A percentile compares a stretch with the other conserved stretches of the same genome.
Conservation (phyloP, 2,113 vertebrate species). For the Gnathonemus echidnorhynchus region DNA sequence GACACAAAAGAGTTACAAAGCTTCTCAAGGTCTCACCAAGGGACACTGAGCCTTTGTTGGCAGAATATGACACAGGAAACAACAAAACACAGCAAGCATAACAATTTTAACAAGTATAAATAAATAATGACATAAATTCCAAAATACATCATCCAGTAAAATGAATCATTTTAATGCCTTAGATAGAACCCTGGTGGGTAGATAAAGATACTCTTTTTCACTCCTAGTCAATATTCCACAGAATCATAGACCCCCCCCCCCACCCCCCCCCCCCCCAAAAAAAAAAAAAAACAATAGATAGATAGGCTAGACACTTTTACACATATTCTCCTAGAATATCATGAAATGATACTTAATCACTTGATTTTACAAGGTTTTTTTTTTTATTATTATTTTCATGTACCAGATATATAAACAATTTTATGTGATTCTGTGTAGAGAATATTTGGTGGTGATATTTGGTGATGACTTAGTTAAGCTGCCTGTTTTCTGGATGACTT, state of each 20-base stretch:
- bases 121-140: background rate
- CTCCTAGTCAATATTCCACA: background rate
- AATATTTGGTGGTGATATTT: background rate
- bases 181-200: background rate
- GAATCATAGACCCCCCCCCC: background rate
- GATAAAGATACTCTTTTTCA: background rate
- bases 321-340: background rate
- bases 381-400: background rate
- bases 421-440: background rate
- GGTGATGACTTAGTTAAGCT: background rate
- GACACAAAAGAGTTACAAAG: background rate
- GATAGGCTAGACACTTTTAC: background rate
- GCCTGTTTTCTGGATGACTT: background rate
- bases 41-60: background rate
- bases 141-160: background rate
- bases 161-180: background rate
- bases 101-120: background rate
- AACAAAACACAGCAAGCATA: background rate
- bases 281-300: background rate
- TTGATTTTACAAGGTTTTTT: background rate
- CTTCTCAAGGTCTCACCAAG: background rate
- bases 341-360: background rate
- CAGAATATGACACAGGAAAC: background rate
- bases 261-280: too few species aligned
- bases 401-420: background rate